These are phyloP conservation scores for Hanleya hanleyi DNA, from an alignment of 2,888 invertebrate species.

Conservation along the genomic window DNA sequence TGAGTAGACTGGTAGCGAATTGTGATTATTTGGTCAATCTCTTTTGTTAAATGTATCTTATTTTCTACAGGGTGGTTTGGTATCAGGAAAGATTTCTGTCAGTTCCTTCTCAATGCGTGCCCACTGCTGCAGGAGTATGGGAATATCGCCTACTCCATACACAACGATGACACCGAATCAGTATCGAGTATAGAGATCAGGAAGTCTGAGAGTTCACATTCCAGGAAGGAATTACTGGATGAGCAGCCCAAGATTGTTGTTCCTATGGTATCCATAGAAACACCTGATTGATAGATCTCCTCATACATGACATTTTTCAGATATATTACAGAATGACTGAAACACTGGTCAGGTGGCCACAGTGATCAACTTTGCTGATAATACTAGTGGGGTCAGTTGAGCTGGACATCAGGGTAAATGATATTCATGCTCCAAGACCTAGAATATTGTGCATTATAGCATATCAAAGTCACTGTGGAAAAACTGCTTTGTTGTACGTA, in stretches of 20 bases:
- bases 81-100: conserved; percentile 97
- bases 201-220: conserved; percentile 25
- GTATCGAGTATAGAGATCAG: conserved; percentile 29
- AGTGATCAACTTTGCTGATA: no score
- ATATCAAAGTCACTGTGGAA: no score
- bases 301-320: no score
- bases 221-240: conserved; percentile 76
- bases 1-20: no score
- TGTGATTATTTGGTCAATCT: no score
- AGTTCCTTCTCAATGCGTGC: conserved; percentile 94
- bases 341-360: no score
- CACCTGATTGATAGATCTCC: conserved; percentile 61
- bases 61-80: conserved; percentile 96
- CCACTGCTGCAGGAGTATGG: conserved; percentile 98
- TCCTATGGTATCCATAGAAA: conserved; percentile 66
- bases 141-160: conserved; percentile 89
- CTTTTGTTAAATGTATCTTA: not conserved
- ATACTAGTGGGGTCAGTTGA: no score
- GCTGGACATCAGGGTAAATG: no score
- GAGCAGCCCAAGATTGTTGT: conserved; percentile 75
- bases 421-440: no score
- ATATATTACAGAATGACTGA: no score
- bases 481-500: no score
- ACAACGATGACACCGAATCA: conserved; percentile 42
- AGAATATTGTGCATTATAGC: no score